A percentile compares a stretch with the other conserved stretches of the same genome.
Conservation (phyloP, 2,113 vertebrate species). For the Mus spicilegus region DNA sequence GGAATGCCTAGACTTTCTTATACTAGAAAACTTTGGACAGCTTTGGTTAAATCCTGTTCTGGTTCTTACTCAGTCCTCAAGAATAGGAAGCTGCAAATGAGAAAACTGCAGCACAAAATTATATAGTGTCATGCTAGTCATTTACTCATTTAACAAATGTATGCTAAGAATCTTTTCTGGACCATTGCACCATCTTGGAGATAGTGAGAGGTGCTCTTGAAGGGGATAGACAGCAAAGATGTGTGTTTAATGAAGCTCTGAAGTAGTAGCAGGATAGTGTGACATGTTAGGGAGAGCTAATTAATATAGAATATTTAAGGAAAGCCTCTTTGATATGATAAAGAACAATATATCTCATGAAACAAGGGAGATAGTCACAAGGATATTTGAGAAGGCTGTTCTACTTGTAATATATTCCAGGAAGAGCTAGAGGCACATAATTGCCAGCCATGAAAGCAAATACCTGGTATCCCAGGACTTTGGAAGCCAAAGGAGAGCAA, state of each 20-base stretch:
- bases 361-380: not conserved
- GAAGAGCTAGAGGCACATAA: slow-evolving; percentile 1
- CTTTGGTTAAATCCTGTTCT: slow-evolving; percentile 37
- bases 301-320: slow-evolving; percentile 14
- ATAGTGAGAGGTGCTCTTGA: not conserved
- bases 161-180: slow-evolving; percentile 23
- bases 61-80: slow-evolving; percentile 42
- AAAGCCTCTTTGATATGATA: slow-evolving; percentile 1
- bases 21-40: not conserved
- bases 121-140: not conserved
- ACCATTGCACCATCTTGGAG: not conserved
- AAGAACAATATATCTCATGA: slow-evolving; percentile 18
- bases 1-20: not conserved
- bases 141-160: slow-evolving; percentile 21
- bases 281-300: not conserved
- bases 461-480: not conserved
- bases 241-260: not conserved
- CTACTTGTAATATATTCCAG: not conserved
- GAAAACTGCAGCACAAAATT: slow-evolving; percentile 40
- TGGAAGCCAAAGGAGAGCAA: not conserved
- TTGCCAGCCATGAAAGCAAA: not conserved
- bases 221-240: not conserved
- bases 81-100: not conserved
- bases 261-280: not conserved
- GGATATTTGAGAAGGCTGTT: not conserved